Evolutionary conservation across 2,888 invertebrate genomes (phyloP).

Genomic region (Pomacea canaliculata): DNA sequence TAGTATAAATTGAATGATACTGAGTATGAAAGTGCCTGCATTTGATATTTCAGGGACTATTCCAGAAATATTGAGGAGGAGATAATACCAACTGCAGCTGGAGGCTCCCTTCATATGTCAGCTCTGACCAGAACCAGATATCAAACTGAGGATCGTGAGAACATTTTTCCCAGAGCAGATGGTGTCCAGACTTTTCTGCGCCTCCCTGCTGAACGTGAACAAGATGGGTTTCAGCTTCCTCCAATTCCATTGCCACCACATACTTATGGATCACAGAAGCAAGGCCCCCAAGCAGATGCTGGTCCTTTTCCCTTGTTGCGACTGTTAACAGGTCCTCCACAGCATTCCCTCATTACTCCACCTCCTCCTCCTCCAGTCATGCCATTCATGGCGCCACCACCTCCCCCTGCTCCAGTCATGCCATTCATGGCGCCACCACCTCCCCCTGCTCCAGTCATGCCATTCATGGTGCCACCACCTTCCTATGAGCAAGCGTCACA

Average conservation of each 20-base stretch:
- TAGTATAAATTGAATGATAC: too few species aligned
- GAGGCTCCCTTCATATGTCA: constrained; percentile 10
- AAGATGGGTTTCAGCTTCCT: constrained; percentile 32
- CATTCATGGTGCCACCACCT: constrained; percentile 23
- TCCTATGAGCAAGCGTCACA: constrained; percentile 18
- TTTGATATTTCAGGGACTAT: too few species aligned
- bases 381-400: neutral
- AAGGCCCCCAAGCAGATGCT: neutral
- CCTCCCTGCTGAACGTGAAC: constrained; percentile 49
- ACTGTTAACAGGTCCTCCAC: constrained; percentile 3
- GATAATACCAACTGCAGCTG: constrained; percentile 15
- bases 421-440: neutral
- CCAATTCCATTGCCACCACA: constrained; percentile 43
- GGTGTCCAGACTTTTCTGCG: constrained; percentile 46
- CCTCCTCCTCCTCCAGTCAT: neutral
- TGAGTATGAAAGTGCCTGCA: too few species aligned
- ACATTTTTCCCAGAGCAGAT: neutral
- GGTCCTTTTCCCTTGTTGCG: constrained; percentile 13
- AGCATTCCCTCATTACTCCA: neutral
- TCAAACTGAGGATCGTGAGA: constrained; percentile 2
- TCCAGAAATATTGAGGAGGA: constrained; percentile 11
- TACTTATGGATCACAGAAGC: constrained; percentile 38
- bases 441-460: neutral
- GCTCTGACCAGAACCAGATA: neutral
- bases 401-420: neutral